phyloP scores from a whole-genome alignment of 2,888 invertebrate species.

The Oxyscelio sp. region DNA sequence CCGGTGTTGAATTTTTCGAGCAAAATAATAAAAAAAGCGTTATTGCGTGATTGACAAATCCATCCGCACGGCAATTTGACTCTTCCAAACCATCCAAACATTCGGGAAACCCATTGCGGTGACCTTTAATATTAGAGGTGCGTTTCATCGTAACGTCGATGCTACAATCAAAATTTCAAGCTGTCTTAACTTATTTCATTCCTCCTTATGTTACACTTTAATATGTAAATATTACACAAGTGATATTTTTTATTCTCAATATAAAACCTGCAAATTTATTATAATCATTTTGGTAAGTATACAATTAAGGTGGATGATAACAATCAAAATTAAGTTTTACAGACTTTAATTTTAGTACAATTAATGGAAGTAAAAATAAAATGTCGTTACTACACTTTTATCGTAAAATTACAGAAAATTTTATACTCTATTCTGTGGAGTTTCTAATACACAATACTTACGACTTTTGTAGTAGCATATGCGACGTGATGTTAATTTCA shows the following conservation, averaged over 20 bases:
- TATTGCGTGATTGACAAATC: conserved; percentile 57
- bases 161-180: background rate
- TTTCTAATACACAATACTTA: conserved; percentile 51
- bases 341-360: no score
- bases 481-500: conserved; percentile 66
- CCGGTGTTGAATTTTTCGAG: conserved; percentile 48
- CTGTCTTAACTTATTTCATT: background rate
- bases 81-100: conserved; percentile 91
- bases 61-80: conserved; percentile 87
- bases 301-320: background rate
- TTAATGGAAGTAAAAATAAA: background rate
- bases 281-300: background rate
- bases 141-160: conserved; percentile 89
- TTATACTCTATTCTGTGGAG: no score
- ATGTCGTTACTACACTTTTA: background rate
- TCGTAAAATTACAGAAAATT: no score
- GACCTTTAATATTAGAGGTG: conserved; percentile 86
- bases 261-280: background rate
- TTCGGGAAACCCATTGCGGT: conserved; percentile 90
- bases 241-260: background rate
- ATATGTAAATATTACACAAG: background rate
- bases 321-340: no score
- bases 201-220: background rate
- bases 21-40: conserved; percentile 69
- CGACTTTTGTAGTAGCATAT: conserved; percentile 66